Base-by-base conservation (phyloP, 2,113 vertebrate species). In the Oenanthe oenanthe region DNA sequence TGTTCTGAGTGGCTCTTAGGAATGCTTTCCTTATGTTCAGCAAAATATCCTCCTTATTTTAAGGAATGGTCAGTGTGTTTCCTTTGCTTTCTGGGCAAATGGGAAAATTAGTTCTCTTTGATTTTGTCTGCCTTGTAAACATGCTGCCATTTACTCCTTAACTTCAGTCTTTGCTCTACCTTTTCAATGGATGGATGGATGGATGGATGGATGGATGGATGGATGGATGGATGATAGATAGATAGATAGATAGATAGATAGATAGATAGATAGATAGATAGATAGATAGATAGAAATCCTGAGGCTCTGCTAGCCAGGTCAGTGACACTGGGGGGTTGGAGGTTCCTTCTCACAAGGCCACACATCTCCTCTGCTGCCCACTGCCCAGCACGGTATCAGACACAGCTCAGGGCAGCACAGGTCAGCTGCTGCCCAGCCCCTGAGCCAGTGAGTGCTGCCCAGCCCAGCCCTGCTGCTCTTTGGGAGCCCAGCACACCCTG, bases 341-440 rank as follows among this genome's bases (percentile, higher is more conserved):
- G 9, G 13, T 15, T 87, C 72, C 26, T 67, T 48, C 66, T 28
- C 3, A 1, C 0, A 0, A 85, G 12, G 50, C 20, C 42, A 28
- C 26, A 2, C 0, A 0, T 38, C 22, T 71, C 12, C 24, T 12
- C 7, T 11, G 2, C 21, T 57, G 22, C 56, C 13, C 9, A 3
- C 2, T 20, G 38, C 31, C 51, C 34, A 17, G 28, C 2, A 1
- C 0, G 0, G 51, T 29, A 1, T 13, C 32, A 58, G 22, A 40
- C 10, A 2, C 2, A 3, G 26, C 57, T 10, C 47, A 38, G 31
- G 58, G 45, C 14, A 40, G 26, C 22, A 7, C 1, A 0, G 0
- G 3, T 15, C 8, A 0, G 1, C 51, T 12, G 8, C 42, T 5
- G 0, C 31, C 21, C 0, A 0, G 50, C 9, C 47, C 25, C 61